Evolutionary conservation across 2,797 vertebrate genomes (phyloP).

Genomic region (Siniperca scherzeri): DNA sequence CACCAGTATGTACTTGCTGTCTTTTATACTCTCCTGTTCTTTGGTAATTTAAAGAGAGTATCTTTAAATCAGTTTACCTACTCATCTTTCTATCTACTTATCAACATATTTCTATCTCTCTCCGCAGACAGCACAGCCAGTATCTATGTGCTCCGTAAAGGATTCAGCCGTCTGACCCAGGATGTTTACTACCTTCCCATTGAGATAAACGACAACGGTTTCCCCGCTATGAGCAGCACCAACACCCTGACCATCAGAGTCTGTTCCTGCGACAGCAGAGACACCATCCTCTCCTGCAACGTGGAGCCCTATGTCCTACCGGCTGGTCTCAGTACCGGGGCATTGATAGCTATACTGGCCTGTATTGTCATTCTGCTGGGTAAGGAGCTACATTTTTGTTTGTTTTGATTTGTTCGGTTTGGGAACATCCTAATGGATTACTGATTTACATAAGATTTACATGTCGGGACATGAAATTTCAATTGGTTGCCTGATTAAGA

Average conservation of each 20-base stretch:
- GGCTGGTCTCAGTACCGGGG: slow-evolving; percentile 95
- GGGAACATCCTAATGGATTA: neutral
- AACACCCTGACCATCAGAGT: slow-evolving; percentile 94
- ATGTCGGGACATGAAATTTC: neutral
- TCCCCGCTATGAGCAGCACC: slow-evolving; percentile 93
- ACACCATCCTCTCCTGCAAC: slow-evolving; percentile 91
- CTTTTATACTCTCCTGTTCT: neutral
- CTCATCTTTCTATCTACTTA: neutral
- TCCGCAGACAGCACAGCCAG: slow-evolving; percentile 93
- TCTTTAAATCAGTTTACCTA: neutral
- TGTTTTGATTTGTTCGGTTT: neutral
- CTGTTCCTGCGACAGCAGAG: slow-evolving; percentile 92
- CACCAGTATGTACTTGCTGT: neutral
- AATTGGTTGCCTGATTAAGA: neutral
- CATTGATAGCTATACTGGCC: slow-evolving; percentile 95
- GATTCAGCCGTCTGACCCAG: slow-evolving; percentile 93
- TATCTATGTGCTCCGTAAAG: slow-evolving; percentile 90
- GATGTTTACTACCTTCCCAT: slow-evolving; percentile 93
- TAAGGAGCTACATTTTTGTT: slow-evolving; percentile 68
- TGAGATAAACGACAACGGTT: slow-evolving; percentile 94
- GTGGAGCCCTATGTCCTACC: slow-evolving; percentile 92
- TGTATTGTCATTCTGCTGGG: slow-evolving; percentile 97
- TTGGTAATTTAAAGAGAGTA: neutral
- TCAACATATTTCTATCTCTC: neutral
- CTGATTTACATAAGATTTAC: neutral